These are phyloP conservation scores for Chrysolina oricalcia DNA, from an alignment of 2,888 invertebrate genomes.

Conservation along the genomic window DNA sequence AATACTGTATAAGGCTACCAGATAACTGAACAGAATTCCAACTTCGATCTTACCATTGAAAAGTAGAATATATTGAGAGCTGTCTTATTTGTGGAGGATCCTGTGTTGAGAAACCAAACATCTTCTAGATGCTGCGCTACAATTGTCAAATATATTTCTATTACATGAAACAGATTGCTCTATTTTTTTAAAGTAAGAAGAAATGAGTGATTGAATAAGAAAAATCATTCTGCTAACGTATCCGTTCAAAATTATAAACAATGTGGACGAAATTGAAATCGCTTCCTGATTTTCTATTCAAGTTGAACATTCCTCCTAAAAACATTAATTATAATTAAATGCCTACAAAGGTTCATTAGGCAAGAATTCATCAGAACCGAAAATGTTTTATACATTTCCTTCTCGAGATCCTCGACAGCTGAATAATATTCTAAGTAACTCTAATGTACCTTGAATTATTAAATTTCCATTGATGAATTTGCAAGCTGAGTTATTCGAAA, in stretches of 20 bases:
- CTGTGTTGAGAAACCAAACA: too few relatives aligned
- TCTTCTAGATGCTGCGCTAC: too few relatives aligned
- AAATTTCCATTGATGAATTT: neutral
- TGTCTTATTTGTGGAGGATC: too few relatives aligned
- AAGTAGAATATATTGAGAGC: too few relatives aligned
- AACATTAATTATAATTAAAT: constrained; percentile 2
- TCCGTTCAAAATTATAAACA: neutral
- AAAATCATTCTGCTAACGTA: neutral
- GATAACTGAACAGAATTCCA: too few relatives aligned
- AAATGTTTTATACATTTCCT: neutral
- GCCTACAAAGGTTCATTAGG: constrained; percentile 7
- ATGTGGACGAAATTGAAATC: neutral
- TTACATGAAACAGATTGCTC: too few relatives aligned
- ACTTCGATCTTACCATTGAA: too few relatives aligned
- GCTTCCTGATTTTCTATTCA: constrained; percentile 3
- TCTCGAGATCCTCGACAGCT: neutral
- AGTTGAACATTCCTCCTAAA: neutral
- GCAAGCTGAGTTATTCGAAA: neutral
- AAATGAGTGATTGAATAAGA: too few relatives aligned
- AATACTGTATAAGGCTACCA: too few relatives aligned
- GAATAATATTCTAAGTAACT: neutral
- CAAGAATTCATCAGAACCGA: neutral
- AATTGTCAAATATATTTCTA: too few relatives aligned
- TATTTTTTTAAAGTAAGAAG: too few relatives aligned
- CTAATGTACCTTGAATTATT: neutral